Evolutionary conservation across 1,140 invertebrate genomes (phyloP), one percentile per base, ranked within the genome.

Genomic region (Diorhabda elongata): DNA sequence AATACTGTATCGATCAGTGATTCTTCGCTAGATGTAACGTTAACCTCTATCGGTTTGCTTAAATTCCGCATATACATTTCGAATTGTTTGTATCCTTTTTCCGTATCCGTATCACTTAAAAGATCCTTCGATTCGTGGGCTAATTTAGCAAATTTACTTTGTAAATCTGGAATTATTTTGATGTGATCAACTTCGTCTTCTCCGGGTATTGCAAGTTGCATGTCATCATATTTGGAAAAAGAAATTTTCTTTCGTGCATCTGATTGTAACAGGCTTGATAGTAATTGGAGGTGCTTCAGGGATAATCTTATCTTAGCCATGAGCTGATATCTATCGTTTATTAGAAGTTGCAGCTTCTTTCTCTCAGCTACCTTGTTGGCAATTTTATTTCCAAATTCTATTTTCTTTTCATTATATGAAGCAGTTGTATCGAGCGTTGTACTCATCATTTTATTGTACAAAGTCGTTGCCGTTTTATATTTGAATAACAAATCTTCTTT

Each of bases 381-480:
- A 3, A 86, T 81, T 70, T 84, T 74, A 3, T 82, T 78, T 2
- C 77, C 64, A 26, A 87, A 77, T 47, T 81, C 77, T 44, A 81
- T 81, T 71, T 85, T 87, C 3, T 84, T 80, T 52, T 76, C 64
- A 63, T 86, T 81, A 71, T 85, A 87, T 68, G 26, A 67, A 3
- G 78, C 77, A 11, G 85, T 86, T 4, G 81, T 82, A 68, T 86
- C 84, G 61, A 86, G 80, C 52, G 85, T 84, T 2, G 85, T 81
- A 73, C 88, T 85, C 67, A 86, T 81, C 44, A 89, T 75, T 4
- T 78, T 79, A n/a, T 84, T 81, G 0, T 87, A 78, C 75, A 85
- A 81, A 61, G 85, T 45, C 3, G 83, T 71, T n/a, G 85, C 87
- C 58, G 88, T 85, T 67, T 85, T 83, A 41, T 81, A 80, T 73